These are phyloP conservation scores for Arion vulgaris DNA, from an alignment of 1,140 invertebrate genomes.

Conservation along the genomic window DNA sequence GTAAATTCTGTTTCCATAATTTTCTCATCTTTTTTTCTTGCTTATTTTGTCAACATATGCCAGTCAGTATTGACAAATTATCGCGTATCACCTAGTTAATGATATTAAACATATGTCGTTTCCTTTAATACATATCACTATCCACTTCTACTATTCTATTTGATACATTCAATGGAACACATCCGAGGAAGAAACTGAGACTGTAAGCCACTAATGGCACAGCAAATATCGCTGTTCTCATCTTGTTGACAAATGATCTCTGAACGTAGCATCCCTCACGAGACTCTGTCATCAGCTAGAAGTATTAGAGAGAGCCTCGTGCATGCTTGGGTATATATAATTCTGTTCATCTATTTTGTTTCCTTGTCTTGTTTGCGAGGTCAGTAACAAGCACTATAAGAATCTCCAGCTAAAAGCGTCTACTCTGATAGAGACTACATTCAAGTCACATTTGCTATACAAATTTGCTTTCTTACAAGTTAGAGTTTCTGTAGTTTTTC, in stretches of 20 bases:
- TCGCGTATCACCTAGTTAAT: too few species aligned
- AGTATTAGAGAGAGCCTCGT: background rate
- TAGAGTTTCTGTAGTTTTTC: background rate
- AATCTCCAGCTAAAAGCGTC: background rate
- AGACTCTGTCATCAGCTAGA: background rate
- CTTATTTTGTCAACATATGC: too few species aligned
- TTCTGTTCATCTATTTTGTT: background rate
- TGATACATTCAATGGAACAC: background rate
- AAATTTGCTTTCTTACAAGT: background rate
- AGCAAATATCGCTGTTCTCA: background rate
- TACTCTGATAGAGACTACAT: background rate
- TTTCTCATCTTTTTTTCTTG: too few species aligned
- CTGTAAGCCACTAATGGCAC: background rate
- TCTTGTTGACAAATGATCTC: background rate
- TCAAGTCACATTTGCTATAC: background rate
- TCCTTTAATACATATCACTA: background rate
- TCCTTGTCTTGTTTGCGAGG: conserved; percentile 2
- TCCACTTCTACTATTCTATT: background rate
- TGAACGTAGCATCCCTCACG: background rate
- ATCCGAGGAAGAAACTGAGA: background rate
- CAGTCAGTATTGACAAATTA: too few species aligned
- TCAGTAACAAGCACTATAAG: background rate
- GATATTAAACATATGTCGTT: too few species aligned
- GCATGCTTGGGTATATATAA: background rate
- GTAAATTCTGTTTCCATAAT: too few species aligned